Evolutionary conservation across 2,888 invertebrate genomes (phyloP), one percentile per base, ranked within the genome.

Genomic region (Clistopyga incitator): DNA sequence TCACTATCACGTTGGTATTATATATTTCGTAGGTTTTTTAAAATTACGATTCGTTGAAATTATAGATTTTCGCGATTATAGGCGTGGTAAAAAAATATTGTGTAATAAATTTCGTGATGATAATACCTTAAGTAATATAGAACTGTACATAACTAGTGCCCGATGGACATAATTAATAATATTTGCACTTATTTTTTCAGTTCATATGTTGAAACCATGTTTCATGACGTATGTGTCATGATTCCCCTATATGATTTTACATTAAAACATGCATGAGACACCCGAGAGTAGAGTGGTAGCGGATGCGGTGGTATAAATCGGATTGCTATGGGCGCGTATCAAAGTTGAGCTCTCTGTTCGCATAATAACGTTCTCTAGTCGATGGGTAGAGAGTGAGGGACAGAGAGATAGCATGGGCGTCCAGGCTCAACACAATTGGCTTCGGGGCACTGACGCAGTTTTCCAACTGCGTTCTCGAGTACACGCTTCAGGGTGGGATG

Each of bases 381-480:
- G 64, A 75, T 70, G 81, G 65, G 54, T 29, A 70, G 42, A n/a
- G 47, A 56, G 68, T 20, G 45, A 34, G 42, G 23, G 78, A 84
- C 84, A 76, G 87, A 87, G 87, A 71, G 79, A 81, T 74, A 72
- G 77, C 74, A 64, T 72, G 54, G 59, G 68, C 72, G 65, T 76
- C 65, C 59, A 34, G 52, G 52, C 75, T 59, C 78, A 61, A 65
- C 71, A 67, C 81, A 78, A 81, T 83, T 83, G 80, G 78, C 81
- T 81, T 74, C 81, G 71, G 68, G 76, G 79, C 78, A 74, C 78
- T 56, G 78, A 75, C 64, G 74, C 78, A 84, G 81, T 81, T 84
- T 78, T 78, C 71, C 78, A 78, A 78, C 77, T 81, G 81, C 81
- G 78, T 81, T 84, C 75, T 81, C 74, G 68, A 84, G 67, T 78